Percentiles rank a stretch among this genome's conserved stretches.
Conservation (phyloP, 2,113 vertebrate species). For the Raja brachyura region DNA sequence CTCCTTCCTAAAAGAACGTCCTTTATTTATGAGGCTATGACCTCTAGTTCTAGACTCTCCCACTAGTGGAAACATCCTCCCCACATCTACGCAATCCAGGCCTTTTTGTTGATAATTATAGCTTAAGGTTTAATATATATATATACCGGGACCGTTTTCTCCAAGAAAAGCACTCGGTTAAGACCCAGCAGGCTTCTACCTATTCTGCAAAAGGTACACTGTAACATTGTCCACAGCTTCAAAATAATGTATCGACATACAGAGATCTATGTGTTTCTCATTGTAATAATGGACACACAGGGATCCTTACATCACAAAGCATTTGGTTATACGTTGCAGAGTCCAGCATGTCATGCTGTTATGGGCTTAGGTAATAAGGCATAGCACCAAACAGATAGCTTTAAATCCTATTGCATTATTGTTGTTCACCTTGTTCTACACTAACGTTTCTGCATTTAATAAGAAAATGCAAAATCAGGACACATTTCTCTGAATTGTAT, state of each 20-base stretch:
- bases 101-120: no score
- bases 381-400: background rate
- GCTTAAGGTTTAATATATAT: no score
- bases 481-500: background rate
- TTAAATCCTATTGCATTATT: background rate
- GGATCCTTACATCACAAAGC: background rate
- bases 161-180: no score
- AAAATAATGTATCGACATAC: background rate
- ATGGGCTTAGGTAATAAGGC: conserved; percentile 23
- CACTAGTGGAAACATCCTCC: no score
- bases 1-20: no score
- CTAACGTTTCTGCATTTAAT: background rate
- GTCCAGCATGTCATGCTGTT: background rate
- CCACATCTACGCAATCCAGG: no score
- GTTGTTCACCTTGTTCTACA: background rate
- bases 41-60: no score
- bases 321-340: background rate
- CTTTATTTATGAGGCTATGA: no score
- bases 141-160: no score
- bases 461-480: background rate
- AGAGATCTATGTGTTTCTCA: background rate
- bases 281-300: background rate
- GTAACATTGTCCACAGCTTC: background rate
- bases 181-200: background rate
- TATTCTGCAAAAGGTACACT: background rate